phyloP scores from a whole-genome alignment of 1,140 invertebrate genomes.

The Drosophila pseudoobscura region DNA sequence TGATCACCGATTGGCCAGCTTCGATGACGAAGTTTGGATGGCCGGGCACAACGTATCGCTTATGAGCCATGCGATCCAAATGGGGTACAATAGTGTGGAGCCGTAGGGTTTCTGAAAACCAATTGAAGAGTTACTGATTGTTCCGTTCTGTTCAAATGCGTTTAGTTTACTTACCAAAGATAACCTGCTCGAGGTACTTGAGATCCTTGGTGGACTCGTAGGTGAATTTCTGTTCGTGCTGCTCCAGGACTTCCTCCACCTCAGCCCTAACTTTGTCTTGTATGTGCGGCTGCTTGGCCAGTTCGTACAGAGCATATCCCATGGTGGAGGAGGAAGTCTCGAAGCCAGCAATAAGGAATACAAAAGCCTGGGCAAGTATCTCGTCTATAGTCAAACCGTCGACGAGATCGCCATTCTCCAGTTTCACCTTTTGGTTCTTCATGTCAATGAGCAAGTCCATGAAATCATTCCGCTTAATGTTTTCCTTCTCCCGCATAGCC shows the following conservation, averaged over 20 bases:
- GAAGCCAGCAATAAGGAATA: slow-evolving; percentile 86
- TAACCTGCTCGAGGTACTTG: slow-evolving; percentile 85
- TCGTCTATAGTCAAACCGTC: slow-evolving; percentile 57
- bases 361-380: slow-evolving; percentile 77
- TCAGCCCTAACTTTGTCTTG: slow-evolving; percentile 86
- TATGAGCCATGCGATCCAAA: slow-evolving; percentile 85
- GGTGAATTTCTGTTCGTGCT: slow-evolving; percentile 84
- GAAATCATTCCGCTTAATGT: slow-evolving; percentile 84
- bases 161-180: slow-evolving; percentile 21
- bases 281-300: slow-evolving; percentile 86
- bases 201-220: slow-evolving; percentile 85
- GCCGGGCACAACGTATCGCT: slow-evolving; percentile 86
- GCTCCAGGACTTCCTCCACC: slow-evolving; percentile 83
- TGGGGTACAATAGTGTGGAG: slow-evolving; percentile 86
- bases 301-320: slow-evolving; percentile 84
- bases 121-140: too few relatives aligned
- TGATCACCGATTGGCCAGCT: slow-evolving; percentile 85
- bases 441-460: slow-evolving; percentile 85
- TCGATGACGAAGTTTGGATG: slow-evolving; percentile 85
- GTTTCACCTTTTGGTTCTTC: slow-evolving; percentile 55
- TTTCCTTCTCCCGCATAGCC: slow-evolving; percentile 83
- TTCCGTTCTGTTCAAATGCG: fast-evolving
- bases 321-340: slow-evolving; percentile 87
- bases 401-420: slow-evolving; percentile 36
- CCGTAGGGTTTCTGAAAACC: slow-evolving; percentile 86